Percentiles rank a stretch among this genome's conserved stretches.
phyloP scores from a whole-genome alignment of 2,888 invertebrate genomes.

The Sinhomidia bicolor region DNA sequence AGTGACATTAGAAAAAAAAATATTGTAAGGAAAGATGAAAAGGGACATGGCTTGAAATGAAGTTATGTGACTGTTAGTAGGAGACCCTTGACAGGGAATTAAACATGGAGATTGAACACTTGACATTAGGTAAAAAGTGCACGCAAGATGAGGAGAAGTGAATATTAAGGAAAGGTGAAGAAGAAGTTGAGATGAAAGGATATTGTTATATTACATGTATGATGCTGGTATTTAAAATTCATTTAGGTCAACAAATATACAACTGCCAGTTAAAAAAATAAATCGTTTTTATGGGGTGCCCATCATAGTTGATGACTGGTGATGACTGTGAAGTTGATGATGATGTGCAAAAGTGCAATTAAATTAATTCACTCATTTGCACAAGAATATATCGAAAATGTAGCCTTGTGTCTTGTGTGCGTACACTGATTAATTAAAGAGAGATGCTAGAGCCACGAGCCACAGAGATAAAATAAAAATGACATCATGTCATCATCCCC shows the following conservation, averaged over 20 bases:
- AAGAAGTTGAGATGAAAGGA: neutral
- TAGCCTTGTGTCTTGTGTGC: conserved; percentile 41
- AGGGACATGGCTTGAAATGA: neutral
- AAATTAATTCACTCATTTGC: conserved; percentile 37
- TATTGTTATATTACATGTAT: neutral
- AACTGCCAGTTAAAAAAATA: neutral
- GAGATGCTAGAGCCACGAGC: conserved; percentile 15
- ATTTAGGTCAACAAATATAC: conserved; percentile 40
- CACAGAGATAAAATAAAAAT: neutral
- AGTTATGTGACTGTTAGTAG: neutral
- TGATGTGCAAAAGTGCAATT: conserved; percentile 60
- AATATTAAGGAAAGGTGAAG: conserved; percentile 14
- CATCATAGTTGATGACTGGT: neutral
- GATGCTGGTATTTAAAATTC: conserved; percentile 7
- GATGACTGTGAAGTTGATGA: conserved; percentile 1
- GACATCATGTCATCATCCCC: conserved; percentile 2
- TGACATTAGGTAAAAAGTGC: neutral
- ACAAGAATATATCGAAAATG: neutral
- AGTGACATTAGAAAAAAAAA: conserved; percentile 39
- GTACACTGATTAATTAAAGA: conserved; percentile 34
- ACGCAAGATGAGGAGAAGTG: neutral
- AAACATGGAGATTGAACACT: neutral
- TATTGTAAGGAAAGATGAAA: neutral
- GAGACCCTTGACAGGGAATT: conserved; percentile 36
- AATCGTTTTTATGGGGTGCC: conserved; percentile 30